phyloP scores from a whole-genome alignment of 2,113 vertebrate species.

The Syngnathus floridae region DNA sequence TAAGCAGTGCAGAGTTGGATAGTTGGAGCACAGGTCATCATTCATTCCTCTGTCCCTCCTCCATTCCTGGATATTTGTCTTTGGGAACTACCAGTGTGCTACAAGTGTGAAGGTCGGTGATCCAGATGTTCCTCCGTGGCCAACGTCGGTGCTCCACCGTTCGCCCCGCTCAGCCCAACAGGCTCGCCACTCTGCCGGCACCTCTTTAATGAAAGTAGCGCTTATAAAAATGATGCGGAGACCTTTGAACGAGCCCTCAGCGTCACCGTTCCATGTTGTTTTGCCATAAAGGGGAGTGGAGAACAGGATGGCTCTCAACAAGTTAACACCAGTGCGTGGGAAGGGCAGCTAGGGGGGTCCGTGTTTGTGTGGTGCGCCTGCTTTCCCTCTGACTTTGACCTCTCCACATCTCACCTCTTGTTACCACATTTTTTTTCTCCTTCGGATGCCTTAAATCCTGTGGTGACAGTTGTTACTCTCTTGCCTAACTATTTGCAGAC shows the following conservation, averaged over 20 bases:
- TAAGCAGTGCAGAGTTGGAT: conserved; percentile 24
- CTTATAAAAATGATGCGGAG: conserved; percentile 45
- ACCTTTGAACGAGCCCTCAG: conserved; percentile 46
- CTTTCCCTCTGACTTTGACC: conserved; percentile 32
- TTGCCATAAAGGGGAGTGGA: conserved; percentile 24
- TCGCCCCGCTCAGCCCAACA: conserved; percentile 11
- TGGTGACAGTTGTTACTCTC: not conserved
- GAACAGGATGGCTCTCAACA: conserved; percentile 39
- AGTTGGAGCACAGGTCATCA: conserved; percentile 37
- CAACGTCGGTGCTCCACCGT: conserved; percentile 20
- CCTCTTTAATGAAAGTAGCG: conserved; percentile 57
- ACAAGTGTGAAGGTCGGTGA: conserved; percentile 21
- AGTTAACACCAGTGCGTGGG: conserved; percentile 39
- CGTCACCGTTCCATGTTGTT: conserved; percentile 40
- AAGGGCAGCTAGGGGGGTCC: not conserved
- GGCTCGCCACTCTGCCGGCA: conserved; percentile 51
- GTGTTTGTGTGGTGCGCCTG: conserved; percentile 33
- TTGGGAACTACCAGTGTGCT: conserved; percentile 1
- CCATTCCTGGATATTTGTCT: conserved; percentile 5
- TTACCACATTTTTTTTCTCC: not conserved
- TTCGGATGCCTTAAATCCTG: not conserved
- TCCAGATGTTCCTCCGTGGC: conserved; percentile 43
- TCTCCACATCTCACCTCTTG: conserved; percentile 8
- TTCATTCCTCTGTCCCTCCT: conserved; percentile 1
- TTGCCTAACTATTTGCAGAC: not conserved